Conservation (phyloP, 2,113 vertebrate species). For the Prolemur simus region DNA sequence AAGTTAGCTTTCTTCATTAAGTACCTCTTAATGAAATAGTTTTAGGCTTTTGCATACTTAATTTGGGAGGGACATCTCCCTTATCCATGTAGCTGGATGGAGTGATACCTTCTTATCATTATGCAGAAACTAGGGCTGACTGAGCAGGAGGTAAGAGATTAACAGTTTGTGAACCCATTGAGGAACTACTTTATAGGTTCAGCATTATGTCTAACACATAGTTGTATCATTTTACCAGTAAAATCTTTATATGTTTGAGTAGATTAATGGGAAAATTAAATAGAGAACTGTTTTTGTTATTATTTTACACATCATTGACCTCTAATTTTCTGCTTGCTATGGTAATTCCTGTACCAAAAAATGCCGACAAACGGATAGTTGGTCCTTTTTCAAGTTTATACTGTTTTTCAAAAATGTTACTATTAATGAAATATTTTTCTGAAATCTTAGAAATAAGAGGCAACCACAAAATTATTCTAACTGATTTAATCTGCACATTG, state of each 20-base stretch:
- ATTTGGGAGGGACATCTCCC: not conserved
- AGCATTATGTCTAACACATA: constrained; percentile 10
- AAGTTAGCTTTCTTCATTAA: not conserved
- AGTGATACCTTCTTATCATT: constrained; percentile 29
- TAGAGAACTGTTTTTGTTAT: constrained; percentile 19
- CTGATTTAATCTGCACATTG: not conserved
- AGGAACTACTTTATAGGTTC: not conserved
- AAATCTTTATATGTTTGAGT: constrained; percentile 27
- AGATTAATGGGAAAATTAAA: constrained; percentile 10
- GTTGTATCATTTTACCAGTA: constrained; percentile 25
- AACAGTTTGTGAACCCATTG: constrained; percentile 18
- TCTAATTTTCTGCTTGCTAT: constrained; percentile 30
- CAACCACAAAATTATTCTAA: constrained; percentile 12
- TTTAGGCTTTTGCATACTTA: not conserved
- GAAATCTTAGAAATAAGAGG: constrained; percentile 30
- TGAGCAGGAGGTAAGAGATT: constrained; percentile 38
- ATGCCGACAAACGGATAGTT: not conserved
- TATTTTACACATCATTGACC: constrained; percentile 21
- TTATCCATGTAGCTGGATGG: not conserved
- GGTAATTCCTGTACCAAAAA: not conserved
- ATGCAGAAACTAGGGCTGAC: not conserved
- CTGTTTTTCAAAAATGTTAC: not conserved
- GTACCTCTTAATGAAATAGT: not conserved
- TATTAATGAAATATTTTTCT: not conserved
- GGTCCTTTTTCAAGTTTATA: not conserved